A percentile compares a stretch with the other conserved stretches of the same genome.
Conservation (phyloP, 1,140 invertebrate genomes). For the Lepeophtheirus salmonis region DNA sequence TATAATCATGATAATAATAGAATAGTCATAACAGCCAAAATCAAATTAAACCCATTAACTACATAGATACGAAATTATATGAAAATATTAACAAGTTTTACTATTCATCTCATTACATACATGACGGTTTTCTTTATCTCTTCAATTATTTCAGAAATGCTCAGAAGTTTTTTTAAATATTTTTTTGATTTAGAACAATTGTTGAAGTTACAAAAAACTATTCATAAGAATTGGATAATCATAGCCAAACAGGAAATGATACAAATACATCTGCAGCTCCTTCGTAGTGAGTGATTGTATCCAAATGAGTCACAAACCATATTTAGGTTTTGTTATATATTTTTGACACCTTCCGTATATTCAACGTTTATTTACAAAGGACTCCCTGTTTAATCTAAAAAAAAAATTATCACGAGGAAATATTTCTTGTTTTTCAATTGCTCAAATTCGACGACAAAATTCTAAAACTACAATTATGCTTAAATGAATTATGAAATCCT, state of each 20-base stretch:
- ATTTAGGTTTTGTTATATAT: slow-evolving; percentile 74
- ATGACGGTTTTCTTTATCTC: slow-evolving; percentile 69
- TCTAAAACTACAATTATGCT: slow-evolving; percentile 72
- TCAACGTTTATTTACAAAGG: slow-evolving; percentile 55
- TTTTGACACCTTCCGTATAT: slow-evolving; percentile 70
- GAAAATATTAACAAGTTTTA: too few relatives aligned
- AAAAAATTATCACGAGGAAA: slow-evolving; percentile 85
- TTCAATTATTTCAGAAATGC: slow-evolving; percentile 28
- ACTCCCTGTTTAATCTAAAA: slow-evolving; percentile 64
- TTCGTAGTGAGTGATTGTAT: slow-evolving; percentile 65
- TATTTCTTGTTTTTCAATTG: slow-evolving; percentile 53
- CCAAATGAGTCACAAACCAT: slow-evolving; percentile 62
- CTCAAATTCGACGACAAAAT: slow-evolving; percentile 63
- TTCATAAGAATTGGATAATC: slow-evolving; percentile 69
- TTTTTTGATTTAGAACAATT: slow-evolving; percentile 58
- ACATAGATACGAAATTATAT: too few relatives aligned
- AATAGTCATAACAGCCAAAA: too few relatives aligned
- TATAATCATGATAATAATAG: too few relatives aligned
- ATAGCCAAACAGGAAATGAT: slow-evolving; percentile 76
- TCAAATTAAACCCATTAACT: too few relatives aligned
- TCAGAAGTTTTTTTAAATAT: too few relatives aligned
- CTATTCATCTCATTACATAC: slow-evolving; percentile 65
- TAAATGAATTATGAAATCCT: slow-evolving; percentile 46
- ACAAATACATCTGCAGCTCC: slow-evolving; percentile 62
- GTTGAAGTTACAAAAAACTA: slow-evolving; percentile 71